Percentiles rank a stretch among this genome's conserved stretches.
Evolutionary conservation across 1,140 invertebrate species (phyloP).

Genomic region (Dicyema japonicum): DNA sequence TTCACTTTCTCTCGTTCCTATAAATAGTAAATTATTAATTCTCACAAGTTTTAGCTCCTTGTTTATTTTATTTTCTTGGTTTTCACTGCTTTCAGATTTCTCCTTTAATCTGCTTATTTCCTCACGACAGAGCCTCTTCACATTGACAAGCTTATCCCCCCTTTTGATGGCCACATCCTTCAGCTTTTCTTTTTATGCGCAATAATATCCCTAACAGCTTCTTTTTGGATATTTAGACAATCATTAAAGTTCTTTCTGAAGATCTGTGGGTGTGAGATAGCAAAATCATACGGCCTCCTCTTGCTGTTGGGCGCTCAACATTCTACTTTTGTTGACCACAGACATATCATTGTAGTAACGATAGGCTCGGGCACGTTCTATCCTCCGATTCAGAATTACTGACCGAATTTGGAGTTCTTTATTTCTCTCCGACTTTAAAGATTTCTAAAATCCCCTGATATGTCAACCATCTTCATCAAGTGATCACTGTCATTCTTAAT

Average conservation of each 20-base stretch:
- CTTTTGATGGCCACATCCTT: too few species aligned
- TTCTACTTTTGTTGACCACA: slow-evolving; percentile 8
- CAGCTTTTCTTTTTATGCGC: too few species aligned
- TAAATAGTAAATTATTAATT: too few species aligned
- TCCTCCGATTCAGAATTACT: neutral
- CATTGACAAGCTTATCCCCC: too few species aligned
- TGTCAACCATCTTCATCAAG: slow-evolving; percentile 10
- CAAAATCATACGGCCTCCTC: neutral
- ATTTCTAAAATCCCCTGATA: neutral
- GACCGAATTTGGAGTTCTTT: neutral
- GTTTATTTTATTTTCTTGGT: too few species aligned
- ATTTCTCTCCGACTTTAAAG: neutral
- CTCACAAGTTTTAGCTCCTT: too few species aligned
- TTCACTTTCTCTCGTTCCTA: too few species aligned
- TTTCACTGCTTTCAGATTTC: too few species aligned
- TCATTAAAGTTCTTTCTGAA: slow-evolving; percentile 16
- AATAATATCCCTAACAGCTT: too few species aligned
- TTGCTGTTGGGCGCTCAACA: slow-evolving; percentile 2
- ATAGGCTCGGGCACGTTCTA: slow-evolving; percentile 3
- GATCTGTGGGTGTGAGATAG: slow-evolving; percentile 7
- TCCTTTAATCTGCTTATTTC: too few species aligned
- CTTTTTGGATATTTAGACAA: slow-evolving; percentile 15
- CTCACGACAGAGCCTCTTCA: too few species aligned
- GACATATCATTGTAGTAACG: slow-evolving; percentile 13
- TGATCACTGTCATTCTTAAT: slow-evolving; percentile 15